Evolutionary conservation across 2,888 invertebrate genomes (phyloP).

Genomic region (Aethes cnicana): DNA sequence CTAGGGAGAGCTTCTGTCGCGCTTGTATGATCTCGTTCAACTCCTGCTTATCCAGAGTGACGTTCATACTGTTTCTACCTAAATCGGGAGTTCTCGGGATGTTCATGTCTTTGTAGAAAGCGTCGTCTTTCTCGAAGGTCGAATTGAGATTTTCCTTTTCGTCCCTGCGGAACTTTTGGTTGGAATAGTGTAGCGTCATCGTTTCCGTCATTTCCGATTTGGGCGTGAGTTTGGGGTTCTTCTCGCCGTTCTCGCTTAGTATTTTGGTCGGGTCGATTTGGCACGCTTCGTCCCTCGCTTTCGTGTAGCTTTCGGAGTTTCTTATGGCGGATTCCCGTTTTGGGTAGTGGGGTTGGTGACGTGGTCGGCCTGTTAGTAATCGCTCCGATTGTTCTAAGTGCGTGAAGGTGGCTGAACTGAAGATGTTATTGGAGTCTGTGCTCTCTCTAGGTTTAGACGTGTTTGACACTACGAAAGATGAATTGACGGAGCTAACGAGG

Average conservation of each 20-base stretch:
- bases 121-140: constrained; percentile 66
- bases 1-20: constrained; percentile 69
- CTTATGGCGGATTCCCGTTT: constrained; percentile 59
- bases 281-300: constrained; percentile 66
- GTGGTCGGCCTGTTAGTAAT: constrained; percentile 63
- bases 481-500: constrained; percentile 73
- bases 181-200: constrained; percentile 69
- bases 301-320: constrained; percentile 71
- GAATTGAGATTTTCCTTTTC: constrained; percentile 70
- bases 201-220: constrained; percentile 65
- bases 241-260: constrained; percentile 66
- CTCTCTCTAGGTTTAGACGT: constrained; percentile 56
- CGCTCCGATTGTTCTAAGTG: constrained; percentile 70
- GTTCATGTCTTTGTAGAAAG: constrained; percentile 71
- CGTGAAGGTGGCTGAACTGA: constrained; percentile 73
- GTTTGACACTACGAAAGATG: constrained; percentile 66
- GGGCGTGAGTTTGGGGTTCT: constrained; percentile 47
- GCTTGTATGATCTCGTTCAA: constrained; percentile 76
- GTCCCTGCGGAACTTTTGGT: constrained; percentile 60
- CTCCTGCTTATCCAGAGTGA: constrained; percentile 72
- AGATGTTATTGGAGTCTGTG: constrained; percentile 63
- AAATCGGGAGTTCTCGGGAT: constrained; percentile 55
- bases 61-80: constrained; percentile 62
- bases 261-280: constrained; percentile 69
- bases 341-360: constrained; percentile 57